Percentiles rank a stretch among this genome's conserved stretches.
Conservation (phyloP, 1,140 invertebrate species). For the Eupristina koningsbergeri region DNA sequence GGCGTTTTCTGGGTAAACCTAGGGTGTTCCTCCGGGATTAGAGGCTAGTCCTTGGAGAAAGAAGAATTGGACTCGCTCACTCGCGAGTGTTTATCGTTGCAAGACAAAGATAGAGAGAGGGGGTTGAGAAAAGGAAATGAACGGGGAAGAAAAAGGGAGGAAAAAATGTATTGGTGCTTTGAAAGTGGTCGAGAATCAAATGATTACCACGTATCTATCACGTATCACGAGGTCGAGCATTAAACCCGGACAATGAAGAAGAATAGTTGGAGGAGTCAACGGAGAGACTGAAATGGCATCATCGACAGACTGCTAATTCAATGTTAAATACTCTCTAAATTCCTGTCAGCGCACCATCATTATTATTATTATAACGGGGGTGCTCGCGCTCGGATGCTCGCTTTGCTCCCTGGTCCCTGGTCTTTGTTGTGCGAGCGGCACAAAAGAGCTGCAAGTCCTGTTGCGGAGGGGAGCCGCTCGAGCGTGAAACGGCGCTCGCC, state of each 20-base stretch:
- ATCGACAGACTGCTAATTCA: conserved; percentile 62
- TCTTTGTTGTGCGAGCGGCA: conserved; percentile 16
- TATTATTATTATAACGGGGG: no score
- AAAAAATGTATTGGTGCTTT: not conserved
- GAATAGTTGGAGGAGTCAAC: not conserved
- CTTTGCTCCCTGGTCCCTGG: not conserved
- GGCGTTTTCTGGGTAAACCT: not conserved
- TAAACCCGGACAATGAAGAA: conserved; percentile 58
- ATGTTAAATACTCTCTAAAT: conserved; percentile 67
- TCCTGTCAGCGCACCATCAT: conserved; percentile 58
- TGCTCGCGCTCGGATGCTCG: conserved; percentile 23
- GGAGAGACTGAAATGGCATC: not conserved
- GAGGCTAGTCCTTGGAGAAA: no score
- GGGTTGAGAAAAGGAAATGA: no score
- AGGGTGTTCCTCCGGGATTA: no score
- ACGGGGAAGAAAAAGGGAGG: no score
- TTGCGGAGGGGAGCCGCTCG: conserved; percentile 65
- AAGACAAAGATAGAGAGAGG: no score
- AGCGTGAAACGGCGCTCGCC: conserved; percentile 70
- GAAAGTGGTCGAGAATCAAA: conserved; percentile 61
- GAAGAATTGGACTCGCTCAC: no score
- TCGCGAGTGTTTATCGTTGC: no score
- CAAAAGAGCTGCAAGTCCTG: conserved; percentile 45
- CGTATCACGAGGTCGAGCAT: no score
- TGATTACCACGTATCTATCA: no score